Evolutionary conservation across 2,113 vertebrate genomes (phyloP).

Genomic region (Tupaia tana): DNA sequence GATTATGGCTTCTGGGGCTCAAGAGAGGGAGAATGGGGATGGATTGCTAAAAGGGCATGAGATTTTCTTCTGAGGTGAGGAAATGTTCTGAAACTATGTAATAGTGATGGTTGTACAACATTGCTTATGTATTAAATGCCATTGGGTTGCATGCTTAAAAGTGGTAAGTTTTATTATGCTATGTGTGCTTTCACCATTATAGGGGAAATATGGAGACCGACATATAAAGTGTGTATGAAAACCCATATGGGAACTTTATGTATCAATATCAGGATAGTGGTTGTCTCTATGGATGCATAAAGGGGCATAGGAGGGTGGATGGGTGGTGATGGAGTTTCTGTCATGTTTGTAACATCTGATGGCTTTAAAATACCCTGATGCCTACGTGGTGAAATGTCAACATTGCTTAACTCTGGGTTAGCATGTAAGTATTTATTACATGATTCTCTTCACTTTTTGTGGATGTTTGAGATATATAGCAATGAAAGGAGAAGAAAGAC

Average conservation of each 20-base stretch:
- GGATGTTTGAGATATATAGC: neutral
- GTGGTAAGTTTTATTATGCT: neutral
- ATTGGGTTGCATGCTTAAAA: neutral
- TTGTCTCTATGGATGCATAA: neutral
- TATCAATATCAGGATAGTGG: neutral
- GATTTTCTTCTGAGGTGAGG: neutral
- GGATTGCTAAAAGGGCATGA: neutral
- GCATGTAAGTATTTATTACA: neutral
- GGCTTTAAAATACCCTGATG: neutral
- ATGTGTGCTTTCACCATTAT: neutral
- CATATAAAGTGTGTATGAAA: neutral
- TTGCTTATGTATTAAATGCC: neutral
- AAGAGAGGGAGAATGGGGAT: neutral
- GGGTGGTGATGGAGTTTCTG: neutral
- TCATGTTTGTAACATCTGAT: neutral
- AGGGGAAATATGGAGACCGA: neutral
- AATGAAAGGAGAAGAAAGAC: slow-evolving; percentile 8
- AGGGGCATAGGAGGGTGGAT: neutral
- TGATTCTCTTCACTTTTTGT: slow-evolving; percentile 10
- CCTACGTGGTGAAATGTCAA: neutral
- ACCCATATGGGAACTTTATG: neutral
- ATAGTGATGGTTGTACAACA: neutral
- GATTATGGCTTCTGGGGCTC: neutral
- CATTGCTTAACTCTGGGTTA: neutral
- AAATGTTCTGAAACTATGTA: neutral